Percentiles rank a stretch among this genome's conserved stretches.
Conservation (phyloP, 2,888 invertebrate species). For the Agrotis segetum region DNA sequence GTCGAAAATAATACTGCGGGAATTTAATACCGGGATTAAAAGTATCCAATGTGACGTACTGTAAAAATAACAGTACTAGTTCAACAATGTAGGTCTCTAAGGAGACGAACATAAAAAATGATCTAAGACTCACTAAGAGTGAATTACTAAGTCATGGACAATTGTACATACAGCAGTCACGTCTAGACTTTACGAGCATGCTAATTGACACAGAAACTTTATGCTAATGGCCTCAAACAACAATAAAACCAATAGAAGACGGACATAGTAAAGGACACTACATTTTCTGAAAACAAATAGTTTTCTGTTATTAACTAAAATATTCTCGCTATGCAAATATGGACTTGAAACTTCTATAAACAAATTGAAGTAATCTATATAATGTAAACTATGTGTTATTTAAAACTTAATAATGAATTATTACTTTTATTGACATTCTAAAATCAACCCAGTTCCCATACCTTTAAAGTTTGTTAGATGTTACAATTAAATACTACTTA, state of each 20-base stretch:
- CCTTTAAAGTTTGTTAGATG: not conserved
- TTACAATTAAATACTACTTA: too few species aligned
- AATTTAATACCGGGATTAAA: too few species aligned
- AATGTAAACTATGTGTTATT: too few species aligned
- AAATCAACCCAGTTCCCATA: not conserved
- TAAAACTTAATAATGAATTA: not conserved
- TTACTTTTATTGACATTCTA: not conserved
- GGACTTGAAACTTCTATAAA: too few species aligned
- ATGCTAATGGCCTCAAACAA: not conserved
- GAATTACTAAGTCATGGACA: not conserved
- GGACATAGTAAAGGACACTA: not conserved
- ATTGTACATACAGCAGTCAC: conserved; percentile 2
- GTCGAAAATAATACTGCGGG: too few species aligned
- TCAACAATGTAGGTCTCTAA: too few species aligned
- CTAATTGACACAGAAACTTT: conserved; percentile 39
- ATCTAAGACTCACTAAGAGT: not conserved
- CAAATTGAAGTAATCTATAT: too few species aligned
- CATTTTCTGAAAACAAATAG: conserved; percentile 15
- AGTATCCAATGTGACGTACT: too few species aligned
- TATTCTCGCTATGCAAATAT: not conserved
- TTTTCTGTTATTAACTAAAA: not conserved
- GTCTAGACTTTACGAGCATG: not conserved
- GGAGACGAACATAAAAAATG: too few species aligned
- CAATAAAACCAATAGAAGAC: not conserved
- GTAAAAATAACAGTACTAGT: too few species aligned